phyloP scores from a whole-genome alignment of 2,888 invertebrate species.

The Ptilodon capucinus region DNA sequence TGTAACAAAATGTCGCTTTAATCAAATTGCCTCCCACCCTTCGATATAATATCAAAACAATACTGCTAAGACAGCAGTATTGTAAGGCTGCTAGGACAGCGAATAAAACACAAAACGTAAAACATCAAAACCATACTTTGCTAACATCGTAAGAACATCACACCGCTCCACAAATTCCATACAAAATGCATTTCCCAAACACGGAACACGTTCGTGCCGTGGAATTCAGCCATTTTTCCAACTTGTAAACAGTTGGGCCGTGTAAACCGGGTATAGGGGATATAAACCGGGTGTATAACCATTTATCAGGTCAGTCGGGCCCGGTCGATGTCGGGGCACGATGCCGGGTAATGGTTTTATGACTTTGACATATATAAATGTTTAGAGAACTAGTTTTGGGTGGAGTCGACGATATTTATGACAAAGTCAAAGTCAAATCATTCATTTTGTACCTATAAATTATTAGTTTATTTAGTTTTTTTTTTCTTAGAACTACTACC shows the following conservation, averaged over 20 bases:
- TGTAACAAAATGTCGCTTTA: no score
- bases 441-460: no score
- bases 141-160: background rate
- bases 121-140: background rate
- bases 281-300: constrained; percentile 1
- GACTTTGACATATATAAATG: constrained; percentile 4
- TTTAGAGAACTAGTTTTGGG: background rate
- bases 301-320: constrained; percentile 1
- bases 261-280: no score
- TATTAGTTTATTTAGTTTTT: no score
- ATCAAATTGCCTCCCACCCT: no score
- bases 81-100: no score
- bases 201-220: background rate
- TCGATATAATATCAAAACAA: no score
- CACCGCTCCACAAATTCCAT: background rate
- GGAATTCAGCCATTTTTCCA: background rate
- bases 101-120: background rate
- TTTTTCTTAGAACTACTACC: no score
- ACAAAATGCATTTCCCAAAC: background rate
- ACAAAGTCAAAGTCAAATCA: no score
- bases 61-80: no score
- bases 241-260: background rate
- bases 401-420: background rate
- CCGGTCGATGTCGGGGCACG: constrained; percentile 1
- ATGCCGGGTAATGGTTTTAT: constrained; percentile 3